phyloP scores from a whole-genome alignment of 1,140 invertebrate species.

The Aphelenchoides fujianensis region DNA sequence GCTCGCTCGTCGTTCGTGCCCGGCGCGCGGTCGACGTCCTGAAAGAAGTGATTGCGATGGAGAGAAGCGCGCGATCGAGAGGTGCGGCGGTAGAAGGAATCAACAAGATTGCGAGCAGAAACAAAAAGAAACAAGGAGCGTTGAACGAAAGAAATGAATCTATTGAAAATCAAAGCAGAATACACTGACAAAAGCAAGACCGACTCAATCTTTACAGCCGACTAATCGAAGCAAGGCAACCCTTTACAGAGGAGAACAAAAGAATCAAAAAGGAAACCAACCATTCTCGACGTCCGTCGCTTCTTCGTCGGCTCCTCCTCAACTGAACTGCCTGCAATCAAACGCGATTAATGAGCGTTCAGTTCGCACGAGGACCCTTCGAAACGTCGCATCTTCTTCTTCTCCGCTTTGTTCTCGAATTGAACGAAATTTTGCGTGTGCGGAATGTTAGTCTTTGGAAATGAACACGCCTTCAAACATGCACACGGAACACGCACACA shows the following conservation, averaged over 20 bases:
- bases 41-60: background rate
- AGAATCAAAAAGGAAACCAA: too few relatives aligned
- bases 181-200: background rate
- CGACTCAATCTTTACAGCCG: too few relatives aligned
- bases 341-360: background rate
- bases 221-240: too few relatives aligned
- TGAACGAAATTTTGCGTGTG: too few relatives aligned
- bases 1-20: background rate
- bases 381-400: background rate
- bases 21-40: background rate
- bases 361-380: background rate
- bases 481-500: background rate
- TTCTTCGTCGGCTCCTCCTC: background rate
- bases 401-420: background rate
- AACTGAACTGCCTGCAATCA: background rate
- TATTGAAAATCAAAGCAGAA: background rate
- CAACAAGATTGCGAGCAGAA: background rate
- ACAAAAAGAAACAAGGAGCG: background rate
- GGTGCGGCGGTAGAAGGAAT: background rate
- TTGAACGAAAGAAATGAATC: background rate
- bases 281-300: background rate
- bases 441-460: too few relatives aligned
- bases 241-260: too few relatives aligned
- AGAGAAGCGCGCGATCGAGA: background rate
- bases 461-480: background rate